These are phyloP conservation scores for Arothron firmamentum DNA, from an alignment of 2,113 vertebrate species.

Conservation along the genomic window DNA sequence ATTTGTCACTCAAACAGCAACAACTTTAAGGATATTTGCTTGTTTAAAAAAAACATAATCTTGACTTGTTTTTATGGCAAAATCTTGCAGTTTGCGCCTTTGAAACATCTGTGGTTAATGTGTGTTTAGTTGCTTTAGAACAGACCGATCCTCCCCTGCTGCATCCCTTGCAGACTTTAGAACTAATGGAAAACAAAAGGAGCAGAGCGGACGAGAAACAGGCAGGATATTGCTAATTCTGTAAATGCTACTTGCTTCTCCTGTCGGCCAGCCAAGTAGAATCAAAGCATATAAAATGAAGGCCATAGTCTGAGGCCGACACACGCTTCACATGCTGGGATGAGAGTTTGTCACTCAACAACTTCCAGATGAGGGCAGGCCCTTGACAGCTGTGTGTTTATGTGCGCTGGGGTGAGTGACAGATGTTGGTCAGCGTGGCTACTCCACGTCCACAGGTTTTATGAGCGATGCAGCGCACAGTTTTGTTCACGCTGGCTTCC, in stretches of 20 bases:
- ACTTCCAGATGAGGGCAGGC: constrained; percentile 71
- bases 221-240: constrained; percentile 32
- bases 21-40: too few species aligned
- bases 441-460: constrained; percentile 43
- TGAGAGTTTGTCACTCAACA: constrained; percentile 73
- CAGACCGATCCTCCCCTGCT: constrained; percentile 10
- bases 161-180: not conserved
- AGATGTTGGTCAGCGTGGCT: constrained; percentile 24
- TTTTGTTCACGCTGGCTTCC: constrained; percentile 33
- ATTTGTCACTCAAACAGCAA: too few species aligned
- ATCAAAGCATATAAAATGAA: constrained; percentile 36
- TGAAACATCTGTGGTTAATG: constrained; percentile 13
- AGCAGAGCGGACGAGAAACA: constrained; percentile 30
- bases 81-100: constrained; percentile 1
- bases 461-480: constrained; percentile 26
- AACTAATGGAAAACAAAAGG: constrained; percentile 23
- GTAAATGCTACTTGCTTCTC: constrained; percentile 24
- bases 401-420: constrained; percentile 17
- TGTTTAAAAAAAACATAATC: not conserved
- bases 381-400: constrained; percentile 41
- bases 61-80: not conserved
- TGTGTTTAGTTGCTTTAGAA: not conserved
- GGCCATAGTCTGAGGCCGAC: constrained; percentile 32
- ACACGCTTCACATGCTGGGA: constrained; percentile 55
- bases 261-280: constrained; percentile 37